Evolutionary conservation across 2,113 vertebrate species (phyloP), one percentile per base, ranked within the genome.

Genomic region (Catagonus wagneri): DNA sequence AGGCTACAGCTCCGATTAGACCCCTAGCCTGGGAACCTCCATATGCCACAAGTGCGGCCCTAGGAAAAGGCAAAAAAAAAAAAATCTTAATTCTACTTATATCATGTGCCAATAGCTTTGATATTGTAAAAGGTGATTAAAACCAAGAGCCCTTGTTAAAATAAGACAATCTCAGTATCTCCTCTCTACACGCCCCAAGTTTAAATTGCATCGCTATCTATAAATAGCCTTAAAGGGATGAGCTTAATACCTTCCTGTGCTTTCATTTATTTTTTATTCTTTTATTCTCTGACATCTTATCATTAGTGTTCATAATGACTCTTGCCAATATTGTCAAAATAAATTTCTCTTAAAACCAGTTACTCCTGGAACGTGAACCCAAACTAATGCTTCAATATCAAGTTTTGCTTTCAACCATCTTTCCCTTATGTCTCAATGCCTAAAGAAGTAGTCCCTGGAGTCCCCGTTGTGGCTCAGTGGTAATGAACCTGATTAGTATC

Each of bases 201-300:
- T 95, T 95, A 85, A n/a, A 71, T 95, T 23, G 5, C 78, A 66
- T 34, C 52, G 54, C 6, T 71, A 74, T 25, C n/a, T 78, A 34
- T 81, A 86, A 94, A 36, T 63, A 20, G 6, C 85, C 19, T 29
- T 72, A 83, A 93, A 22, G 23, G 32, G 88, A 97, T 94, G 2
- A 94, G 66, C 78, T n/a, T 23, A 76, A 9, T 92, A 25, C 9
- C 65, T 96, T 96, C 3, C 54, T 12, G 29, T 22, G 78, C 12
- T 14, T 79, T 95, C 94, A 11, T 71, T 94, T 95, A 13, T 63
- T 94, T 96, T 94, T 96, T 91, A 90, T 83, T 96, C 13, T 80
- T 96, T 95, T 92, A 92, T 96, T 76, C 83, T 90, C 65, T 94
- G 83, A 36, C 29, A 80, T 96, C 74, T 96, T 95, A 65, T 95